Percentiles rank a stretch among this genome's conserved stretches.
Conservation (phyloP, 2,797 vertebrate genomes). For the Rhinella marina region DNA sequence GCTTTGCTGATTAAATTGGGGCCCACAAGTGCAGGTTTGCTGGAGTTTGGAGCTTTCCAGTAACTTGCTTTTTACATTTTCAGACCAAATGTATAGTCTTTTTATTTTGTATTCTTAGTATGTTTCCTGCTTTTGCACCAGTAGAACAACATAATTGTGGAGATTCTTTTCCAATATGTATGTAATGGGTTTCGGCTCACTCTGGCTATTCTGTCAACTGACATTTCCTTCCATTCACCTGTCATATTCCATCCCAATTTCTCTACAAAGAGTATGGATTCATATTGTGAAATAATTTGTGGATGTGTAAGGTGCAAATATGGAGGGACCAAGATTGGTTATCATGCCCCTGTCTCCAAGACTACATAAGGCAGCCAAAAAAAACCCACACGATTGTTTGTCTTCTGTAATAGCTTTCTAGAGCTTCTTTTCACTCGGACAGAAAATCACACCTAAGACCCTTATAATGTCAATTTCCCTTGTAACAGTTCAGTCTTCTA, state of each 20-base stretch:
- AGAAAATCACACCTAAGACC: conserved; percentile 41
- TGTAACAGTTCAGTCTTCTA: conserved; percentile 33
- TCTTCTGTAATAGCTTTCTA: conserved; percentile 45
- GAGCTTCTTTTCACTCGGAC: conserved; percentile 39
- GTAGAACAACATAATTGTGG: conserved; percentile 54
- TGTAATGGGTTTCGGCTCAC: conserved; percentile 41
- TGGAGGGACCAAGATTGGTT: conserved; percentile 53
- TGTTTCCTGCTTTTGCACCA: conserved; percentile 62
- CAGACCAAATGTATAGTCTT: conserved; percentile 72
- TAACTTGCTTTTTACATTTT: conserved; percentile 69
- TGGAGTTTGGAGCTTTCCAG: conserved; percentile 11
- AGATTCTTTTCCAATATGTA: conserved; percentile 30
- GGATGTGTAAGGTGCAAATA: conserved; percentile 40
- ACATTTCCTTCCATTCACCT: conserved; percentile 11
- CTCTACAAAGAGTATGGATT: conserved; percentile 23
- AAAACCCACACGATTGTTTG: not conserved
- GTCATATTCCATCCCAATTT: conserved; percentile 50
- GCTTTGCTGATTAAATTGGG: conserved; percentile 28
- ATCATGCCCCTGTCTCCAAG: conserved; percentile 32
- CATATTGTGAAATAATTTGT: conserved; percentile 52
- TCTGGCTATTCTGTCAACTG: conserved; percentile 31
- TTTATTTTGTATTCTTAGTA: conserved; percentile 14
- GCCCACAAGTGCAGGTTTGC: conserved; percentile 19
- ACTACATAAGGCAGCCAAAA: conserved; percentile 31
- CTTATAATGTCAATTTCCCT: conserved; percentile 37